These are phyloP conservation scores for Orientallactaga bullata DNA, from an alignment of 2,113 vertebrate genomes.

Conservation along the genomic window DNA sequence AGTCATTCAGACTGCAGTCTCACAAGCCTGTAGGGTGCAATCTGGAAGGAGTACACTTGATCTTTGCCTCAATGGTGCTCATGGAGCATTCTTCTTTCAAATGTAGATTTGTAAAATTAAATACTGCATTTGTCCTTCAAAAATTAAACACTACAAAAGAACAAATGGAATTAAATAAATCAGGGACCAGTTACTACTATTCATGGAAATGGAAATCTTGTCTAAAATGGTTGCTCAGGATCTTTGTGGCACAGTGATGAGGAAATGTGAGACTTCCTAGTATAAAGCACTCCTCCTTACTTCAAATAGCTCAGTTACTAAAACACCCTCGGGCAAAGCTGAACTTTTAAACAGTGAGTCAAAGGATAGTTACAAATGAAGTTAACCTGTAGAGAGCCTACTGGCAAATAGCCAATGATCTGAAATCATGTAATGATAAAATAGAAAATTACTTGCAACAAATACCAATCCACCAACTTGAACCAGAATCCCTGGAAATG, in stretches of 20 bases:
- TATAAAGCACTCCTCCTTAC: background rate
- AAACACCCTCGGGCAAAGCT: background rate
- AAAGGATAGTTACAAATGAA: constrained; percentile 37
- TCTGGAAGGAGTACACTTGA: constrained; percentile 85
- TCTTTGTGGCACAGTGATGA: background rate
- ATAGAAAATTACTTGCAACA: constrained; percentile 32
- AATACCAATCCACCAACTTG: constrained; percentile 10
- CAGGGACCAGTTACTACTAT: constrained; percentile 45
- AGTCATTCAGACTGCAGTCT: constrained; percentile 95
- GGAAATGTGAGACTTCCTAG: background rate
- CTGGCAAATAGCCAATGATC: constrained; percentile 19
- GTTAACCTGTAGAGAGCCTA: constrained; percentile 40
- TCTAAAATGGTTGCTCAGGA: constrained; percentile 5
- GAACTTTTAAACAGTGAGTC: background rate
- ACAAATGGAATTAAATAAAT: constrained; percentile 70
- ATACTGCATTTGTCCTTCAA: constrained; percentile 72
- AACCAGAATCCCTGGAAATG: constrained; percentile 24
- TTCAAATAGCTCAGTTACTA: constrained; percentile 47
- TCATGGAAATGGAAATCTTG: constrained; percentile 41
- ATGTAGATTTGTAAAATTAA: constrained; percentile 67
- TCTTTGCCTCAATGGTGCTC: constrained; percentile 74
- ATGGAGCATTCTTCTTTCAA: constrained; percentile 67
- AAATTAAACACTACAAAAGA: constrained; percentile 82
- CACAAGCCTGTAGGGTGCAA: constrained; percentile 92
- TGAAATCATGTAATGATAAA: constrained; percentile 50